phyloP scores from a whole-genome alignment of 2,888 invertebrate genomes.

The Caenorhabditis zanzibari region DNA sequence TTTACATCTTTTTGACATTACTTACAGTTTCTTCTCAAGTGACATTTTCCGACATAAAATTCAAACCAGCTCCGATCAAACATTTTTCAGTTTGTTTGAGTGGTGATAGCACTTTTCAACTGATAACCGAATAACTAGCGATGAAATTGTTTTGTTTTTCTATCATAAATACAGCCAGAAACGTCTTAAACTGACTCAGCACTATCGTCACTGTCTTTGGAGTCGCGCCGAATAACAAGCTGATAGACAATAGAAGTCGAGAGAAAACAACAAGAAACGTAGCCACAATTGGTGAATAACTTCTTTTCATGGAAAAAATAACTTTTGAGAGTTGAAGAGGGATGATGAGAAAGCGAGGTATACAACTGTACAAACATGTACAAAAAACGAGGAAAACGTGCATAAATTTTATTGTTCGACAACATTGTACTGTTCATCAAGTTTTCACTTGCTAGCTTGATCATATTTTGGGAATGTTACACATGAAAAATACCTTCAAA shows the following conservation, averaged over 20 bases:
- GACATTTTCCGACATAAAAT: conserved; percentile 48
- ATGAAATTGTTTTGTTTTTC: conserved; percentile 32
- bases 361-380: conserved; percentile 44
- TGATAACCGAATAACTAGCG: conserved; percentile 19
- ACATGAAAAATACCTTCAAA: background rate
- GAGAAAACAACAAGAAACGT: conserved; percentile 15
- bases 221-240: conserved; percentile 20
- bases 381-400: conserved; percentile 4
- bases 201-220: conserved; percentile 5
- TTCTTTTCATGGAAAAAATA: conserved; percentile 9
- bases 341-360: conserved; percentile 12
- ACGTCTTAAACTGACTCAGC: conserved; percentile 47
- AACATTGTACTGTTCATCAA: conserved; percentile 38
- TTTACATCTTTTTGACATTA: conserved; percentile 3
- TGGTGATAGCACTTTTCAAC: background rate
- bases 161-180: conserved; percentile 32
- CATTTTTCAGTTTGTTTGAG: conserved; percentile 35
- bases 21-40: conserved; percentile 60
- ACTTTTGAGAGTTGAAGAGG: background rate
- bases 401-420: conserved; percentile 22
- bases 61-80: conserved; percentile 42
- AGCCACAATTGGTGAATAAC: conserved; percentile 34
- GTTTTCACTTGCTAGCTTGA: conserved; percentile 11
- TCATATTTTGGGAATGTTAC: conserved; percentile 20
- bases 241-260: conserved; percentile 28